These are phyloP conservation scores for Vireo griseus DNA, from an alignment of 2,797 vertebrate species.

Conservation along the genomic window DNA sequence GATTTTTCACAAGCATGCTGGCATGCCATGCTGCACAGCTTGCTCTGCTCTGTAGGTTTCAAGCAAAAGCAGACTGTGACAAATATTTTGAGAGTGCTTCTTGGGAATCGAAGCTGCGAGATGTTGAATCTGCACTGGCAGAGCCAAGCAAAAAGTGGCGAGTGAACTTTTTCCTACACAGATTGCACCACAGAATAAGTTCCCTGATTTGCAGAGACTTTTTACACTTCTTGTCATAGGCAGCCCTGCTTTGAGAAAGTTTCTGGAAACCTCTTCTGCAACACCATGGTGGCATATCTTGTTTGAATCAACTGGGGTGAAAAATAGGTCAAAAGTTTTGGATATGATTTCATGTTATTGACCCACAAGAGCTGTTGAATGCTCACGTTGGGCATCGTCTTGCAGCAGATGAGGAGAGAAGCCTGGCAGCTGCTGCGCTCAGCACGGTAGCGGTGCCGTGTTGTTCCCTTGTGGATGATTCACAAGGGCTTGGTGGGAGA, in stretches of 20 bases:
- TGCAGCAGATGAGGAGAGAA: background rate
- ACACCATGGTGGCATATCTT: background rate
- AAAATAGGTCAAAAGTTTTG: background rate
- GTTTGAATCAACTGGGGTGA: background rate
- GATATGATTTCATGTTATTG: rapidly evolving
- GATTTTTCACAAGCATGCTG: slow-evolving; percentile 29
- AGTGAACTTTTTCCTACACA: slow-evolving; percentile 26
- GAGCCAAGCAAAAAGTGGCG: background rate
- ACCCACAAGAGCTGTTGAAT: background rate
- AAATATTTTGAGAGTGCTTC: slow-evolving; percentile 53
- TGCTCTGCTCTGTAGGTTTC: background rate
- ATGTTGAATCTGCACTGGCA: slow-evolving; percentile 37
- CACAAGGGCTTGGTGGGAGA: slow-evolving; percentile 3
- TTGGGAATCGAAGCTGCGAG: slow-evolving; percentile 30
- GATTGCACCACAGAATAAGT: background rate
- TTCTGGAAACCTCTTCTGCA: background rate
- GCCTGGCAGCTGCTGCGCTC: slow-evolving; percentile 18
- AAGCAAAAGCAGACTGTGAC: slow-evolving; percentile 42
- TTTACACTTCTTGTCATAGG: background rate
- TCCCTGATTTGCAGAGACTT: background rate
- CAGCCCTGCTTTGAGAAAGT: background rate
- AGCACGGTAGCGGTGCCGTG: background rate
- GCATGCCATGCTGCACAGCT: slow-evolving; percentile 40
- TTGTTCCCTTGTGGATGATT: slow-evolving; percentile 15
- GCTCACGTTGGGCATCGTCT: background rate